A percentile compares a stretch with the other conserved stretches of the same genome.
Conservation (phyloP, 2,113 vertebrate genomes). For the Platysteira castanea region DNA sequence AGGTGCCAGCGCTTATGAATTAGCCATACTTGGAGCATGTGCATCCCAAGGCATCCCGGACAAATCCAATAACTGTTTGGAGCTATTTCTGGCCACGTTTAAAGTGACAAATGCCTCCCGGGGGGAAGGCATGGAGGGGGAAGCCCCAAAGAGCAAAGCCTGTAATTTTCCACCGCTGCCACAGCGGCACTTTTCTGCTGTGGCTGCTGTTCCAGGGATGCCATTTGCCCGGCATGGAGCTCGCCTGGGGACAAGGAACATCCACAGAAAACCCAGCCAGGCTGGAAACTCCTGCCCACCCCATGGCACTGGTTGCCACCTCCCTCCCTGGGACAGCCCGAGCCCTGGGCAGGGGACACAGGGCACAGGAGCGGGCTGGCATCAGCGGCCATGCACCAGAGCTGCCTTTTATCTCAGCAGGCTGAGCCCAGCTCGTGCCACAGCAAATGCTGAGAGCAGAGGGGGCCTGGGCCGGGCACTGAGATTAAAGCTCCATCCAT, state of each 20-base stretch:
- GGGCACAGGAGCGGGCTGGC: not conserved
- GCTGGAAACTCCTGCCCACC: not conserved
- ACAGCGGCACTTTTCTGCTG: not conserved
- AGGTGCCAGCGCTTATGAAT: conserved; percentile 44
- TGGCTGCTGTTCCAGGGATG: not conserved
- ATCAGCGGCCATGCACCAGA: rapidly evolving
- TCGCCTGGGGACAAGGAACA: not conserved
- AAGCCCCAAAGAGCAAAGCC: conserved; percentile 18
- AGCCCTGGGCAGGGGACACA: not conserved
- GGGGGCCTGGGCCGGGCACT: not conserved
- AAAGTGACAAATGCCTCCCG: not conserved
- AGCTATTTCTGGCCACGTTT: not conserved
- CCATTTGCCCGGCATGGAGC: rapidly evolving
- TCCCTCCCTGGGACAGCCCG: rapidly evolving
- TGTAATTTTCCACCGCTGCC: not conserved
- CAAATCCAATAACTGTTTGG: conserved; percentile 2
- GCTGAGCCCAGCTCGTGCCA: not conserved
- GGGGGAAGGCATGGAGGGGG: not conserved
- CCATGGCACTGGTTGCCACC: rapidly evolving
- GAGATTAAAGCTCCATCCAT: not conserved
- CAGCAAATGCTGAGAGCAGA: not conserved
- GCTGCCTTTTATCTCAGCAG: not conserved
- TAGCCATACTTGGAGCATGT: not conserved
- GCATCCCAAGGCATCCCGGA: conserved; percentile 3
- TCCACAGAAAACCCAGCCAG: not conserved